These are phyloP conservation scores for Meta bourneti DNA, from an alignment of 2,888 invertebrate species.

Conservation along the genomic window DNA sequence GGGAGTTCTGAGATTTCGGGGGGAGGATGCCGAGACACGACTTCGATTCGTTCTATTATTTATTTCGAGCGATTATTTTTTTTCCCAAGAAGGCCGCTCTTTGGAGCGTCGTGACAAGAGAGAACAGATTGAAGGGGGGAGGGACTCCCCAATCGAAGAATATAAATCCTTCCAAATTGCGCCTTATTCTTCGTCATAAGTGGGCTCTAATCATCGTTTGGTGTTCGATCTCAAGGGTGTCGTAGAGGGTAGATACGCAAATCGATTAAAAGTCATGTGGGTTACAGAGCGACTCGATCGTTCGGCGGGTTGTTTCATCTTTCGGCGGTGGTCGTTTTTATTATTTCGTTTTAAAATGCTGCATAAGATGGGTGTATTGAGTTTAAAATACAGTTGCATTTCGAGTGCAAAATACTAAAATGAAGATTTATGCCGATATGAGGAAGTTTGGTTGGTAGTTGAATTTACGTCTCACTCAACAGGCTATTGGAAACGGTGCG, in stretches of 20 bases:
- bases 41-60: slow-evolving; percentile 19
- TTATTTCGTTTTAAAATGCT: too few relatives aligned
- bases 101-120: background rate
- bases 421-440: too few relatives aligned
- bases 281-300: too few relatives aligned
- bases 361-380: too few relatives aligned
- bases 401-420: too few relatives aligned
- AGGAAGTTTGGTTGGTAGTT: too few relatives aligned
- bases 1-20: slow-evolving; percentile 69
- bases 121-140: background rate
- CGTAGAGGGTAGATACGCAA: slow-evolving; percentile 35
- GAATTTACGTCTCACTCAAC: too few relatives aligned
- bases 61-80: slow-evolving; percentile 4
- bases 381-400: too few relatives aligned
- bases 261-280: slow-evolving; percentile 20
- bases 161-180: slow-evolving; percentile 68
- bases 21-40: slow-evolving; percentile 59
- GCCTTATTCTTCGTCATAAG: slow-evolving; percentile 51
- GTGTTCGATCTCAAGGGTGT: slow-evolving; percentile 47
- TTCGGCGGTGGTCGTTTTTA: too few relatives aligned
- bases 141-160: slow-evolving; percentile 6
- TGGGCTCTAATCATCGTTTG: slow-evolving; percentile 58
- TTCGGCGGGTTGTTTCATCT: too few relatives aligned
- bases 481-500: too few relatives aligned
- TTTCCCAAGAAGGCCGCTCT: background rate